phyloP scores from a whole-genome alignment of 2,888 invertebrate species.

The Arctia plantaginis region DNA sequence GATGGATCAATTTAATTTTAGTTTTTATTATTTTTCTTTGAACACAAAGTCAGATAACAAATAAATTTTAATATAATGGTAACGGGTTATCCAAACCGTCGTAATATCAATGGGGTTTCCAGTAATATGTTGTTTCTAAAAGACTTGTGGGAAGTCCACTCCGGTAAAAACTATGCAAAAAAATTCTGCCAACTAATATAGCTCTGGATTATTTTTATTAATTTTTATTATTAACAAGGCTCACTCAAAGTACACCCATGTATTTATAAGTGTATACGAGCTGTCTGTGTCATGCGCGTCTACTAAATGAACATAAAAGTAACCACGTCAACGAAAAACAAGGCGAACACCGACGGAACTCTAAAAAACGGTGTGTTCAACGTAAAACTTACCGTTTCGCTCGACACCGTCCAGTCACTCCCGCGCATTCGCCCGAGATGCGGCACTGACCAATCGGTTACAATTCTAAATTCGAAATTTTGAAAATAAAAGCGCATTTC shows the following conservation, averaged over 20 bases:
- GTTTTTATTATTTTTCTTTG: no score
- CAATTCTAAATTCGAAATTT: constrained; percentile 50
- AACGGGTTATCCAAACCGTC: no score
- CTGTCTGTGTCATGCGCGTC: not conserved
- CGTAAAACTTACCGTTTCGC: constrained; percentile 55
- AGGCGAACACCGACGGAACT: constrained; percentile 34
- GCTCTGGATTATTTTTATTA: no score
- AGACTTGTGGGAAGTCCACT: no score
- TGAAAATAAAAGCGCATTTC: constrained; percentile 35
- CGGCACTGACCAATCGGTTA: constrained; percentile 45
- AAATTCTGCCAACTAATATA: no score
- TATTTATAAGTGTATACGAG: not conserved
- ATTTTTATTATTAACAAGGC: no score
- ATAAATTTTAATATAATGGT: no score
- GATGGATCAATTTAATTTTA: no score
- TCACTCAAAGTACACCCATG: not conserved
- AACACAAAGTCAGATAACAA: no score
- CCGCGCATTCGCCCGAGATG: constrained; percentile 68
- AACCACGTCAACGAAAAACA: not conserved
- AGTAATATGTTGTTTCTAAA: no score
- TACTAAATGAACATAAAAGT: constrained; percentile 3
- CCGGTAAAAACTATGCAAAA: no score
- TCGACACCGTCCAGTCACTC: constrained; percentile 65
- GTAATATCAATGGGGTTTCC: no score
- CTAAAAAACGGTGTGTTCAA: constrained; percentile 49